Base-by-base conservation (phyloP, 1,140 invertebrate species). In the Trachelipus rathkii region DNA sequence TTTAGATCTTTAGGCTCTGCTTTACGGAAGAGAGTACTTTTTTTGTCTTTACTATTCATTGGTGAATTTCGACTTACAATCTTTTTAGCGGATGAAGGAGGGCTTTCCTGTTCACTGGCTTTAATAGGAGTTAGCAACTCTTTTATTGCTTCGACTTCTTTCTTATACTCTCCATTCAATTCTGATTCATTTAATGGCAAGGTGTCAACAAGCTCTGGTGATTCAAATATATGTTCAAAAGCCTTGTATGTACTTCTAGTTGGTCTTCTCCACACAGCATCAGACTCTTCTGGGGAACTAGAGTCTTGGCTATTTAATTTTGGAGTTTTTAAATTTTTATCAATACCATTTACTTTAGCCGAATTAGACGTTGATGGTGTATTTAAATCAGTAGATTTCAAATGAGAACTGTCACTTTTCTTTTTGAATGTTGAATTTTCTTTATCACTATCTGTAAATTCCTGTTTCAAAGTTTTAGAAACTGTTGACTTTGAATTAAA, bases 381-480 rank as follows among this genome's bases (percentile, higher is more conserved):
- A 15, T 13, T 60, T 15, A 60, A 60, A 60, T 60, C 50, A 60
- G 11, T 60, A 60, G 50, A 19, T 19, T 60, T 60, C 19, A 13
- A 13, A 3, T 15, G 1, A 4, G 50, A 60, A 60, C 19, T 60
- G 2, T 60, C 50, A 13, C 11, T 19, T 60, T 13, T 60, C 19
- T 60, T 60, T 60, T 60, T 60, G 19, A 60, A 19, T 15, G 50
- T 15, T 1, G 50, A 60, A 60, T 60, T 60, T 60, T 60, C 50
- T 60, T 60, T 60, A 19, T 60, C 50, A 60, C 50, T 60, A 60
- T 60, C 50, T 60, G 50, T 60, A 19, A 60, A 60, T 15, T 60
- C 50, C 19, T 60, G 50, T 8, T 60, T 60, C 50, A 60, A 60
- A 60, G 1, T 15, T 19, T 60, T 60, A 15, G 50, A 60, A 60